phyloP scores from a whole-genome alignment of 2,888 invertebrate genomes.

The Aspidiotus rigidus region DNA sequence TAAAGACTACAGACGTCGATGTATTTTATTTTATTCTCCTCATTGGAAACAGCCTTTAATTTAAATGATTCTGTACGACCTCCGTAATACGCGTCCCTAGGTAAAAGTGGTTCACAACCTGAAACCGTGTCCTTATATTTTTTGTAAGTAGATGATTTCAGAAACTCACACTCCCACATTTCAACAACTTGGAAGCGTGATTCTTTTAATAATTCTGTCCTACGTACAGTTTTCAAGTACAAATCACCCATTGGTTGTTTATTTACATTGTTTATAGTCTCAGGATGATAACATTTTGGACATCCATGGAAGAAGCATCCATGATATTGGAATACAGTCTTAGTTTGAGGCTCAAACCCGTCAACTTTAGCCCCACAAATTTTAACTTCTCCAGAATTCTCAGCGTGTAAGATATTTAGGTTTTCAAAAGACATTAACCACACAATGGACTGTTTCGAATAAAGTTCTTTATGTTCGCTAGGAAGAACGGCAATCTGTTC shows the following conservation, averaged over 20 bases:
- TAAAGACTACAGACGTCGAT: constrained; percentile 38
- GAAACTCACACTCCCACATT: constrained; percentile 36
- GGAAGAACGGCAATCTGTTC: no score
- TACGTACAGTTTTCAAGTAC: constrained; percentile 33
- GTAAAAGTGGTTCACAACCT: constrained; percentile 31
- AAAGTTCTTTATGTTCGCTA: constrained; percentile 16
- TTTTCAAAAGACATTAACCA: constrained; percentile 36
- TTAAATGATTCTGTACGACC: constrained; percentile 37
- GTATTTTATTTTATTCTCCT: constrained; percentile 36
- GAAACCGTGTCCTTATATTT: neutral
- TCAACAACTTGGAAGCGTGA: constrained; percentile 32
- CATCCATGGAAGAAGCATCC: constrained; percentile 28
- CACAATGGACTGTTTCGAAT: constrained; percentile 34
- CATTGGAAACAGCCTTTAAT: constrained; percentile 32
- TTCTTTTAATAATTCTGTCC: constrained; percentile 26
- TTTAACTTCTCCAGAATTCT: constrained; percentile 25
- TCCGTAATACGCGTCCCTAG: constrained; percentile 37
- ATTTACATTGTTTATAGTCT: constrained; percentile 32
- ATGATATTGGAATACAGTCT: constrained; percentile 28
- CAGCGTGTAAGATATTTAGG: constrained; percentile 36
- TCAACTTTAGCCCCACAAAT: constrained; percentile 23
- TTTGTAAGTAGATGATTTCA: no score
- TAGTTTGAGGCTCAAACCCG: constrained; percentile 18
- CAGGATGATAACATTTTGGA: constrained; percentile 10
- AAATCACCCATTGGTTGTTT: constrained; percentile 22